These are phyloP conservation scores for Dryoscopus gambensis DNA, from an alignment of 2,113 vertebrate genomes.

Conservation along the genomic window DNA sequence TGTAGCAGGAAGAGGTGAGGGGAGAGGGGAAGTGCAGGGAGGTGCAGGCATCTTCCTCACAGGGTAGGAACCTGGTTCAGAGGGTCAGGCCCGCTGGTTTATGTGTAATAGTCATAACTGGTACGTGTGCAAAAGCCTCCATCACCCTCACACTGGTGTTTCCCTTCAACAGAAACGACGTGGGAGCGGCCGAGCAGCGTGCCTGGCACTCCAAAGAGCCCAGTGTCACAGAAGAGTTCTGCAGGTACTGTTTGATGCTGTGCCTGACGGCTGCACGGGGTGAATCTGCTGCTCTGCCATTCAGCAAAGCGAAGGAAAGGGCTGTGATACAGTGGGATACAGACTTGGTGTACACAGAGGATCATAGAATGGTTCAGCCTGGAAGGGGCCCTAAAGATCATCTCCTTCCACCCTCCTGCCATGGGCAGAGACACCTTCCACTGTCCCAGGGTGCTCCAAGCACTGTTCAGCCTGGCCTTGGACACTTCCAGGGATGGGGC, in stretches of 20 bases:
- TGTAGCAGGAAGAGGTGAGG: not conserved
- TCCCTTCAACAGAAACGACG: constrained; percentile 84
- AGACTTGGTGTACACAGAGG: not conserved
- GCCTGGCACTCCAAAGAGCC: constrained; percentile 85
- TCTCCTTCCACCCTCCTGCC: not conserved
- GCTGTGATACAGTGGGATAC: not conserved
- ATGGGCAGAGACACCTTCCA: not conserved
- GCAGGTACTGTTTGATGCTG: constrained; percentile 76
- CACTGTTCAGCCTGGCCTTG: not conserved
- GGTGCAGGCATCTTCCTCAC: not conserved
- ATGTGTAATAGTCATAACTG: fast-evolving
- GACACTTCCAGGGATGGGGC: not conserved
- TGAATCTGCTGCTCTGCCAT: not conserved
- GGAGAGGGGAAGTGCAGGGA: not conserved
- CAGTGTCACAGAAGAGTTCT: constrained; percentile 83
- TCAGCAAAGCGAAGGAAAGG: not conserved
- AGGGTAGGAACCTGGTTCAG: not conserved
- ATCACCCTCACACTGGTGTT: not conserved
- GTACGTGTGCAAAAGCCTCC: not conserved
- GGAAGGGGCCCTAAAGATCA: not conserved
- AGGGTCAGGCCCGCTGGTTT: not conserved
- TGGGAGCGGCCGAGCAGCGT: constrained; percentile 90
- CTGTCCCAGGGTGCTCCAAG: not conserved
- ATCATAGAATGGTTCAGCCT: not conserved
- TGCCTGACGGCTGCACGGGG: not conserved